Conservation (phyloP, 30 jellyfish, hydroid and myxozoan genomes). For the Pseudorhiza aurosa region DNA sequence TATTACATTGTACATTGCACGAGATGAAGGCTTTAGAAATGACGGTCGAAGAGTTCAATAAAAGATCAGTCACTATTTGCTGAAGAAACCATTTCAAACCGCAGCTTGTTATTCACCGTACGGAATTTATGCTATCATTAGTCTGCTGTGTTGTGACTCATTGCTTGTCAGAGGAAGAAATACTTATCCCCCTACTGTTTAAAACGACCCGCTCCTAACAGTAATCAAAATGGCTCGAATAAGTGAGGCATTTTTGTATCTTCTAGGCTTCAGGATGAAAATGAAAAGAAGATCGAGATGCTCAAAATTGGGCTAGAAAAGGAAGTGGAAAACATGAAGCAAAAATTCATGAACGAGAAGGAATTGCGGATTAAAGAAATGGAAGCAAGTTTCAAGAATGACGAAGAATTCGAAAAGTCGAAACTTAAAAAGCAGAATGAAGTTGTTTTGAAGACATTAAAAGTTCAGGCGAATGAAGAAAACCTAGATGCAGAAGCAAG, state of each 20-base stretch:
- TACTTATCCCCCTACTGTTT: no score
- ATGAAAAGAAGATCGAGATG: constrained; percentile 23
- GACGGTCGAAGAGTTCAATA: no score
- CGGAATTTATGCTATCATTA: no score
- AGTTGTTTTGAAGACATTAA: constrained; percentile 53
- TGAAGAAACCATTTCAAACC: no score
- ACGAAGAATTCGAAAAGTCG: constrained; percentile 65
- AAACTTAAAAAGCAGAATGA: constrained; percentile 52
- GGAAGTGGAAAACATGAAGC: constrained; percentile 36
- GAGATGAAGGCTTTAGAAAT: no score
- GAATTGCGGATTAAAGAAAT: constrained; percentile 40
- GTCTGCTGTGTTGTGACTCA: no score
- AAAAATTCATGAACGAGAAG: constrained; percentile 23
- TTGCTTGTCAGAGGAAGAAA: no score
- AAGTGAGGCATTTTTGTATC: not conserved
- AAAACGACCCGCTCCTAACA: no score
- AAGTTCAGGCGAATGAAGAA: constrained; percentile 67
- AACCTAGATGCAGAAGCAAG: constrained; percentile 67
- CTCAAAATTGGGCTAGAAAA: constrained; percentile 28
- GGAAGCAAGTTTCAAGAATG: constrained; percentile 43
- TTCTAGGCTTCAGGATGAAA: constrained; percentile 35
- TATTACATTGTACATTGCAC: no score
- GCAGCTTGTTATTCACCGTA: no score
- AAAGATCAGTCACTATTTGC: no score
- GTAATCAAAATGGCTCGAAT: no score